Conservation (phyloP, 2,797 vertebrate genomes). For the Pipistrellus nathusii region DNA sequence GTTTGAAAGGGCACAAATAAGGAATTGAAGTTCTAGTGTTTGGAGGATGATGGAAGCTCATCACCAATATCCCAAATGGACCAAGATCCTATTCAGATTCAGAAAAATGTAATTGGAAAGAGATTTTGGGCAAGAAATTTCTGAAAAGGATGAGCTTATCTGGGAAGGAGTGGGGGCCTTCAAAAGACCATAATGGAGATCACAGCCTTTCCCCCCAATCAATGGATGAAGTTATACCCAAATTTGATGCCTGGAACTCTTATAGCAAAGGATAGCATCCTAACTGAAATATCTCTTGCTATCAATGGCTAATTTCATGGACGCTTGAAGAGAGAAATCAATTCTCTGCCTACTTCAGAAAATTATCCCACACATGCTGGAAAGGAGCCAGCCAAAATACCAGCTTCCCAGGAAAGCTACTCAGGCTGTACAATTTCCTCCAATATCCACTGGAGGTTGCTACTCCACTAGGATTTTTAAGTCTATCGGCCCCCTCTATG, state of each 20-base stretch:
- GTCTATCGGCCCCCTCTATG: neutral
- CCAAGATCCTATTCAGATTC: neutral
- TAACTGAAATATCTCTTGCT: neutral
- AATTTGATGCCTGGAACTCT: neutral
- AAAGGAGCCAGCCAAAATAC: neutral
- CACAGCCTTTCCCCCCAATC: neutral
- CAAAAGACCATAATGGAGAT: neutral
- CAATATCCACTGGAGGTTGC: neutral
- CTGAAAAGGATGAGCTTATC: neutral
- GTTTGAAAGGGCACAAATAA: neutral
- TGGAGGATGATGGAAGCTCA: constrained; percentile 8
- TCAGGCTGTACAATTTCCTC: neutral
- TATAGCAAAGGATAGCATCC: neutral
- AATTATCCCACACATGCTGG: neutral
- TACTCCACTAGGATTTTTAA: neutral
- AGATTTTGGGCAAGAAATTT: neutral
- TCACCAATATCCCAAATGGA: neutral
- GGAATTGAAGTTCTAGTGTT: neutral
- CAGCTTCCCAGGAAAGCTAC: neutral
- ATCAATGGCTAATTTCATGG: neutral
- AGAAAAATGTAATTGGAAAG: neutral
- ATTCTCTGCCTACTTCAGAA: neutral
- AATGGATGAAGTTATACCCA: neutral
- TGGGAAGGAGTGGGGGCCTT: neutral
- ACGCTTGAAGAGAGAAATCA: constrained; percentile 16